These are phyloP conservation scores for Forbesichthys papilliferus DNA, from an alignment of 2,113 vertebrate genomes.

Conservation along the genomic window DNA sequence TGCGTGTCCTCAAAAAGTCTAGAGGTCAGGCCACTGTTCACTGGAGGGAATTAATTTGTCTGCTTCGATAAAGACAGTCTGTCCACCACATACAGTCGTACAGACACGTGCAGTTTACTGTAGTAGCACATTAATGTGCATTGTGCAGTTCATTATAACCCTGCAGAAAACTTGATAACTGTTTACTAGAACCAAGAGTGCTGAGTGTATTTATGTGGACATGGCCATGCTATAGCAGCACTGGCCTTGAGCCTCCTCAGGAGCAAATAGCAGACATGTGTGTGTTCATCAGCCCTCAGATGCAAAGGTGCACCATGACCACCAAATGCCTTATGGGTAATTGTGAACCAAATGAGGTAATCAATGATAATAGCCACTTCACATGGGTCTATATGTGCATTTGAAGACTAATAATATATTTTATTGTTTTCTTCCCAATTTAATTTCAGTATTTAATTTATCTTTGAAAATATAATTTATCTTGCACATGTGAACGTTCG, in stretches of 20 bases:
- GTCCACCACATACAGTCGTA: slow-evolving; percentile 65
- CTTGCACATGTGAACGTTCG: too few relatives aligned
- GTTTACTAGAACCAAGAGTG: background rate
- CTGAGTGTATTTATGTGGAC: slow-evolving; percentile 2
- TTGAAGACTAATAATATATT: background rate
- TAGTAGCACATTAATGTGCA: background rate
- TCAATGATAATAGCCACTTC: slow-evolving; percentile 82
- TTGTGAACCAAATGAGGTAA: slow-evolving; percentile 80
- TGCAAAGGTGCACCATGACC: slow-evolving; percentile 81
- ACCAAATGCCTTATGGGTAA: slow-evolving; percentile 80
- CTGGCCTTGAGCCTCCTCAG: slow-evolving; percentile 86
- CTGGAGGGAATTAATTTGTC: slow-evolving; percentile 78
- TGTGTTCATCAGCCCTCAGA: slow-evolving; percentile 77
- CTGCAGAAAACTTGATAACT: background rate
- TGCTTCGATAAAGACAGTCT: slow-evolving; percentile 73
- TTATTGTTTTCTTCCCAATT: background rate
- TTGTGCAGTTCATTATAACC: slow-evolving; percentile 12
- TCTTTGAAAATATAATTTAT: too few relatives aligned
- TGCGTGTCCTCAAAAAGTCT: slow-evolving; percentile 66
- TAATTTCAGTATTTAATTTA: too few relatives aligned
- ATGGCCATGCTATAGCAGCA: slow-evolving; percentile 59
- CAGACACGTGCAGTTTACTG: slow-evolving; percentile 38
- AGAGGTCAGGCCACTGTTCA: slow-evolving; percentile 76
- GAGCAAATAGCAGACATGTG: slow-evolving; percentile 78
- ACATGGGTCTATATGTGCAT: slow-evolving; percentile 14